Evolutionary conservation across 1,140 invertebrate species (phyloP), one percentile per base, ranked within the genome.

Genomic region (Rhyzopertha dominica): DNA sequence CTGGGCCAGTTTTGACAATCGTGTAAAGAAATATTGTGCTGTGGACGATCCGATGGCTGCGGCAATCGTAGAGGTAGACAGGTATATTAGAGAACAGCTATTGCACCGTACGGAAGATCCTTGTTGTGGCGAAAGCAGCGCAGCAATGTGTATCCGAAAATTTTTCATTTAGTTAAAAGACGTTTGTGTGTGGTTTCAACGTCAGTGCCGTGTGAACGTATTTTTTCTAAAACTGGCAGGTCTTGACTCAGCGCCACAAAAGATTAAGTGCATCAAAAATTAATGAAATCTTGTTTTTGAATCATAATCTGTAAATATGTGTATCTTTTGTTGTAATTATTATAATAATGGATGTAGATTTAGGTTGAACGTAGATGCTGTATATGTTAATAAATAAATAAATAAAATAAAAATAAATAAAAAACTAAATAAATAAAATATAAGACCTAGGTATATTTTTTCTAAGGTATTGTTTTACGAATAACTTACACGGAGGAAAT

Each of bases 131-230:
- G 51, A 48, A 24, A 51, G 1, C 22, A 43, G 20, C 51, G 51
- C 40, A 48, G 51, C 43, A 32, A 51, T 4, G 24, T 38, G 18
- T 60, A 53, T 32, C 55, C 60, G 24, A 34, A 29, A 25, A 34
- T 61, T 13, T 54, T 48, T 32, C 16, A 51, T 14, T 3, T 51
- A 31, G 53, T 46, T 22, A 44, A 30, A 43, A 59, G 47, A 51
- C 46, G 52, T 41, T 43, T 63, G n/a, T 54, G 51, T 16, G 38
- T 55, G 23, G 25, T 51, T 4, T 48, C 53, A n/a, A 57, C 59
- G 9, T 59, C 55, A 13, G 57, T 56, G 7, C 59, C 57, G 1
- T 62, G 50, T 34, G 61, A 63, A 43, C 39, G 53, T 26, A 19
- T 58, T 22, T 58, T 61, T 44, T 54, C 51, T 1, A 49, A 49